Evolutionary conservation across 1,140 invertebrate species (phyloP).

Genomic region (Atta cephalotes): DNA sequence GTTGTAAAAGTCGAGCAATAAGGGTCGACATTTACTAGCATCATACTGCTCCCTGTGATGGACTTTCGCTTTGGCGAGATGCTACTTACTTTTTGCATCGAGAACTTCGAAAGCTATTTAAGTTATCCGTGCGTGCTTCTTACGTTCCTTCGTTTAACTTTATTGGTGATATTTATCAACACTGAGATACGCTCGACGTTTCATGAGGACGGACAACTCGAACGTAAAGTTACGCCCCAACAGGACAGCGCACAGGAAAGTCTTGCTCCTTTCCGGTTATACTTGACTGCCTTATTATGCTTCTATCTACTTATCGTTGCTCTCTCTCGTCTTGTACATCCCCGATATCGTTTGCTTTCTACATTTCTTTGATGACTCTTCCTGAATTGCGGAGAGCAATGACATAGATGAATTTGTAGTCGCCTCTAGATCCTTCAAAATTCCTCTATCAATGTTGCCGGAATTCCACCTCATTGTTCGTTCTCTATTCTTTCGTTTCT

Average conservation of each 20-base stretch:
- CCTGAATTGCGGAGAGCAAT: neutral
- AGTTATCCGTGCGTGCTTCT: slow-evolving; percentile 46
- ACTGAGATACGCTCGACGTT: slow-evolving; percentile 29
- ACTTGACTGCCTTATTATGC: slow-evolving; percentile 33
- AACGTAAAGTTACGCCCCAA: slow-evolving; percentile 48
- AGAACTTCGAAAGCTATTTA: slow-evolving; percentile 41
- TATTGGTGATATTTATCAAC: slow-evolving; percentile 40
- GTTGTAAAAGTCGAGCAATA: slow-evolving; percentile 15
- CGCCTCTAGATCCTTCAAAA: slow-evolving; percentile 16
- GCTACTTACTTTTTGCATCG: slow-evolving; percentile 35
- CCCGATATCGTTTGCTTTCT: neutral
- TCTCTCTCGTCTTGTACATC: neutral
- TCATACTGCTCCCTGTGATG: neutral
- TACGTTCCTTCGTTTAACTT: slow-evolving; percentile 35
- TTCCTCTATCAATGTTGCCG: slow-evolving; percentile 23
- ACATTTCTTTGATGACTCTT: neutral
- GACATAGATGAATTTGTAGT: slow-evolving; percentile 9
- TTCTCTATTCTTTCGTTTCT: slow-evolving; percentile 22
- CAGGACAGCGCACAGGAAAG: neutral
- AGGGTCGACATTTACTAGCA: neutral
- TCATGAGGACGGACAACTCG: neutral
- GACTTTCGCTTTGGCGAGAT: slow-evolving; percentile 6
- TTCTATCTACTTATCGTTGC: slow-evolving; percentile 51
- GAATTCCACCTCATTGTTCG: slow-evolving; percentile 19
- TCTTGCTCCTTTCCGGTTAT: neutral